Percentiles rank a stretch among this genome's conserved stretches.
These are phyloP conservation scores for Bufo bufo DNA, from an alignment of 2,113 vertebrate genomes.

Conservation along the genomic window DNA sequence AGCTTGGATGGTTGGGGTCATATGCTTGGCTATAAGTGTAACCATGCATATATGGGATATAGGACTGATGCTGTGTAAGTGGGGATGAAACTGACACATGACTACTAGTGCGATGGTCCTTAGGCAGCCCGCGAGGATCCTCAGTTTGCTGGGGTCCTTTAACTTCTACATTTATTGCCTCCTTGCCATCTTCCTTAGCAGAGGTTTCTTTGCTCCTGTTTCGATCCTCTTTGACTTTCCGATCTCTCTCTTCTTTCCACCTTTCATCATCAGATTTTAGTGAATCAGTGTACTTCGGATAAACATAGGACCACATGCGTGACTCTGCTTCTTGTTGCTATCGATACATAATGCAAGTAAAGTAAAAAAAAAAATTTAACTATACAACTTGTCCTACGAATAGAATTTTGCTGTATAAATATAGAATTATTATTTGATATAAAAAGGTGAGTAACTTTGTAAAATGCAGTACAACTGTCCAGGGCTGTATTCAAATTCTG, in stretches of 20 bases:
- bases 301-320: constrained; percentile 84
- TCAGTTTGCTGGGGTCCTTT: constrained; percentile 76
- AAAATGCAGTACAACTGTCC: too few species aligned
- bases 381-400: too few species aligned
- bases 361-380: background rate
- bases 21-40: constrained; percentile 97
- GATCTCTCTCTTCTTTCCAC: constrained; percentile 92
- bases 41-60: constrained; percentile 98
- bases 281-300: constrained; percentile 88
- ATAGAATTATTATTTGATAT: too few species aligned
- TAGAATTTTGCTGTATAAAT: too few species aligned
- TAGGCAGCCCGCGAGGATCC: constrained; percentile 85
- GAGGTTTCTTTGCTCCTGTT: constrained; percentile 83
- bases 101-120: constrained; percentile 88
- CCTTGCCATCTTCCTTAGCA: constrained; percentile 89
- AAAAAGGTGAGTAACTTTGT: too few species aligned
- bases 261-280: constrained; percentile 84
- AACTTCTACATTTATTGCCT: constrained; percentile 80
- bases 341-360: background rate
- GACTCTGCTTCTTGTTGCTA: constrained; percentile 80
- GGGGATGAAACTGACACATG: constrained; percentile 94
- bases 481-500: background rate
- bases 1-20: constrained; percentile 95
- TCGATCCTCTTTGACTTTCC: constrained; percentile 95
- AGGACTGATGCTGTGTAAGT: constrained; percentile 94